Conservation (phyloP, 2,797 vertebrate genomes). For the Coregonus suidteri region DNA sequence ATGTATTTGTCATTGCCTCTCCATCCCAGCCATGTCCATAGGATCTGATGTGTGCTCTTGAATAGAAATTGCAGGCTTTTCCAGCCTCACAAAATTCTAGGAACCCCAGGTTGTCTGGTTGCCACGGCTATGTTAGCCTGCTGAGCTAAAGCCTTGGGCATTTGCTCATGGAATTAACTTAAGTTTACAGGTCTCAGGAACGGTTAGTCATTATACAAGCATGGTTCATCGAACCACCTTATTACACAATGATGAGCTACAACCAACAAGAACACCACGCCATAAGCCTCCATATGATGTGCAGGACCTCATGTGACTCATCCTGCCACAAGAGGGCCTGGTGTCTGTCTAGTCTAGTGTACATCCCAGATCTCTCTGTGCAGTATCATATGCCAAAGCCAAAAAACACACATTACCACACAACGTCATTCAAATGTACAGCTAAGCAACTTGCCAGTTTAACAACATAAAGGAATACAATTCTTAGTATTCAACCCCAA, state of each 20-base stretch:
- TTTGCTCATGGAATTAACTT: neutral
- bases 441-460: too few relatives aligned
- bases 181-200: neutral
- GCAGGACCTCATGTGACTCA: neutral
- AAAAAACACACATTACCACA: too few relatives aligned
- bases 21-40: too few relatives aligned
- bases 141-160: neutral
- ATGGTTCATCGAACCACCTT: neutral
- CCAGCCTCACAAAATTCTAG: neutral
- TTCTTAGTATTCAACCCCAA: neutral
- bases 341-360: neutral
- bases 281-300: neutral
- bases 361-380: neutral
- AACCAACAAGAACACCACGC: neutral
- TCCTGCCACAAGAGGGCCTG: neutral
- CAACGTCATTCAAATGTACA: too few relatives aligned
- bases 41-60: too few relatives aligned
- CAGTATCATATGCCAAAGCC: neutral
- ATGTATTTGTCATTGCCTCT: too few relatives aligned
- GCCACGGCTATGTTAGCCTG: neutral
- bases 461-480: neutral
- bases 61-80: neutral
- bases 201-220: neutral
- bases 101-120: neutral
- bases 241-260: neutral